Conservation (phyloP, 2,797 vertebrate genomes). For the Acanthis flammea region DNA sequence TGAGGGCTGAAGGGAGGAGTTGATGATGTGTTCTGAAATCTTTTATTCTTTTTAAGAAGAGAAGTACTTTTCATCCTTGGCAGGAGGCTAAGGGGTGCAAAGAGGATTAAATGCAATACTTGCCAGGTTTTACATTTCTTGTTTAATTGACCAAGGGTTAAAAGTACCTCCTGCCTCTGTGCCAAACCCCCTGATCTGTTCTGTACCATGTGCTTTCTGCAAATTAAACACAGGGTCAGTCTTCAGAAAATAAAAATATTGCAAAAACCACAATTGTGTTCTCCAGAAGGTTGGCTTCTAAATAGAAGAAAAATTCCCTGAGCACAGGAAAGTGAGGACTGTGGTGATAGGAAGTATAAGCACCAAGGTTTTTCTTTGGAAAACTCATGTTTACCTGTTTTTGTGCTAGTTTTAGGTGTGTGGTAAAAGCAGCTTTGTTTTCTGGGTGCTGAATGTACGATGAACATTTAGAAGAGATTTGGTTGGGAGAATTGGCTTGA, state of each 20-base stretch:
- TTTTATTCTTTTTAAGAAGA: not conserved
- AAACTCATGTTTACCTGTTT: not conserved
- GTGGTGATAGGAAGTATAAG: not conserved
- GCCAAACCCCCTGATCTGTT: slow-evolving; percentile 25
- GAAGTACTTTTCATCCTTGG: slow-evolving; percentile 51
- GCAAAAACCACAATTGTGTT: not conserved
- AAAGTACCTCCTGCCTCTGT: slow-evolving; percentile 30
- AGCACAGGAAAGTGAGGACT: slow-evolving; percentile 14
- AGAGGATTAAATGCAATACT: slow-evolving; percentile 65
- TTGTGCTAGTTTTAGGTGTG: not conserved
- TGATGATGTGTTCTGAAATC: slow-evolving; percentile 18
- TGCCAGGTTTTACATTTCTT: slow-evolving; percentile 59
- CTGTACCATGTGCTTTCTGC: not conserved
- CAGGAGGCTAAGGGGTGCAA: not conserved
- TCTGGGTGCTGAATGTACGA: not conserved
- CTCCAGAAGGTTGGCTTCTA: not conserved
- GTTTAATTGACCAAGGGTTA: slow-evolving; percentile 54
- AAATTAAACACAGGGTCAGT: slow-evolving; percentile 28
- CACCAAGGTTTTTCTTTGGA: slow-evolving; percentile 12
- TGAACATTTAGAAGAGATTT: not conserved
- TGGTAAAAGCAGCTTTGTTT: slow-evolving; percentile 25
- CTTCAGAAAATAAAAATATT: slow-evolving; percentile 40
- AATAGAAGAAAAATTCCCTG: not conserved
- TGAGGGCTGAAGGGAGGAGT: slow-evolving; percentile 26
- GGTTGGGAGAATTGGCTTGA: not conserved